Evolutionary conservation across 2,113 vertebrate species (phyloP).

Genomic region (Erythrocercus mccallii): DNA sequence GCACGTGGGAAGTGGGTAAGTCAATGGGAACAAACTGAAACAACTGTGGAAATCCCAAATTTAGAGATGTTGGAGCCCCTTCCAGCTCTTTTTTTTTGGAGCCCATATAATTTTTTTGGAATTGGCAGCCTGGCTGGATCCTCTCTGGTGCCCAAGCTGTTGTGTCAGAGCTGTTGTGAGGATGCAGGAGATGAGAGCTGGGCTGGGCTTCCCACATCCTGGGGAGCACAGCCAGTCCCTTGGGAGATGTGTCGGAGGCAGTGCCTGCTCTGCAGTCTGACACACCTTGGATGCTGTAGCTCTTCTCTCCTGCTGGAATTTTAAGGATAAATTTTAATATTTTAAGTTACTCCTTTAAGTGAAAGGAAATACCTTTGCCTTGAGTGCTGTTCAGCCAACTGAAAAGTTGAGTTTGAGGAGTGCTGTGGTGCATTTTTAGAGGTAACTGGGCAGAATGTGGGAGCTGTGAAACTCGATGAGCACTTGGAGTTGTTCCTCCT

Average conservation of each 20-base stretch:
- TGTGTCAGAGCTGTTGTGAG: background rate
- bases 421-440: background rate
- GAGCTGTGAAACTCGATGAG: background rate
- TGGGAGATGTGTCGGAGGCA: background rate
- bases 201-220: background rate
- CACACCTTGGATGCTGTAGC: background rate
- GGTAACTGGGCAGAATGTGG: background rate
- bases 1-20: fast-evolving
- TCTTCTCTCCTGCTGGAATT: background rate
- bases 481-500: background rate
- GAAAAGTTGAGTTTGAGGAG: background rate
- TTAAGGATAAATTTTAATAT: background rate
- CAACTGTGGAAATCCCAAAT: no score
- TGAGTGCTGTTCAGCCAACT: background rate
- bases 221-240: background rate
- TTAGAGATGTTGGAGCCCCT: background rate
- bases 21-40: background rate
- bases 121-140: background rate
- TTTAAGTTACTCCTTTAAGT: background rate
- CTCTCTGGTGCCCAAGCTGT: background rate
- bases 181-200: background rate
- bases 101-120: background rate
- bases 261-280: background rate
- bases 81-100: background rate
- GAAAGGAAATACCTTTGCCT: background rate